Base-by-base conservation (phyloP, 2,797 vertebrate genomes). In the Pseudochromis fuscus region DNA sequence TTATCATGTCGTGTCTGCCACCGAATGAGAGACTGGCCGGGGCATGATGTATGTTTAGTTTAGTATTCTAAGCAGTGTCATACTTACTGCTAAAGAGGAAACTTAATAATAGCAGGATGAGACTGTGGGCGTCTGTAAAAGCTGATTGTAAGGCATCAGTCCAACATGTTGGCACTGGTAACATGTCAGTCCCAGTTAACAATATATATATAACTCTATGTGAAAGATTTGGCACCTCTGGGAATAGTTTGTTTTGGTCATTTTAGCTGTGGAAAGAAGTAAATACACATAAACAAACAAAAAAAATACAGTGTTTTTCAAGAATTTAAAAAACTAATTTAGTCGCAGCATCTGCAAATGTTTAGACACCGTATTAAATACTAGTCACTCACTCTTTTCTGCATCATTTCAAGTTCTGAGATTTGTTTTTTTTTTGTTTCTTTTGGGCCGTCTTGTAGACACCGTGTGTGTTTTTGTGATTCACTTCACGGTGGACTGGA, bases 1-100 rank as follows among this genome's bases (percentile, higher is more conserved):
- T 88, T 61, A 81, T 91, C 74, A 87, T 81, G 80, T 77, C 67
- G 72, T 33, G 81, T 85, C 79, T 75, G 9, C 25, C 4, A 2
- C 70, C 72, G 30, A 83, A 63, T 37, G 53, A 9, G 27, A 72
- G 53, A 66, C n/a, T 31, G 42, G 53, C 37, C 48, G 13, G n/a
- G 33, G 72, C 5, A n/a, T 60, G 46, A 31, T 66, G 1, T 59
- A 28, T 67, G 28, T 75, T 79, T 71, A 25, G 4, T 51, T 62
- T 50, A 49, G 28, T 75, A n/a, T 52, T 48, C 16, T 52, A 51
- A 81, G 72, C 67, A 57, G 53, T 72, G 48, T 79, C 62, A 51
- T 33, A 42, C 33, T 25, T 64, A 5, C 19, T 45, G 25, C 37
- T 55, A 70, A 68, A 71, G 9, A 65, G 60, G 35, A 72, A 62